phyloP scores from a whole-genome alignment of 2,797 vertebrate species.

The Enteromius argenteus region DNA sequence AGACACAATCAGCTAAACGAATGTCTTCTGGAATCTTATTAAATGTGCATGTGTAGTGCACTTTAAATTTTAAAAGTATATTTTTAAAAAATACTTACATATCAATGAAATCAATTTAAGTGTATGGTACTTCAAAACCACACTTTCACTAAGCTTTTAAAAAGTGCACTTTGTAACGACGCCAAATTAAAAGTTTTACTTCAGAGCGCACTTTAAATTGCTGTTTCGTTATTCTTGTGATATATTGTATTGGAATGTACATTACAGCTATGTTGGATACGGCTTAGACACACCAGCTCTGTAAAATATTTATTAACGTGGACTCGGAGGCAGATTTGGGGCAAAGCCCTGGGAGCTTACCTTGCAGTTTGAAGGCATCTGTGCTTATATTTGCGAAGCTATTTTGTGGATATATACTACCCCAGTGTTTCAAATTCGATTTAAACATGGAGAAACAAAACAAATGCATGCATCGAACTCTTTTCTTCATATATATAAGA shows the following conservation, averaged over 20 bases:
- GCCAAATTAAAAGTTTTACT: neutral
- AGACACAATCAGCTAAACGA: neutral
- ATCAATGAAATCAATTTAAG: neutral
- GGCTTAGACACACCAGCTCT: constrained; percentile 51
- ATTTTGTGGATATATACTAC: constrained; percentile 51
- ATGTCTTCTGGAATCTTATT: neutral
- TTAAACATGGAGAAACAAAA: constrained; percentile 34
- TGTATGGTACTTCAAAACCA: neutral
- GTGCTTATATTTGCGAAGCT: constrained; percentile 63
- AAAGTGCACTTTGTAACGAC: neutral
- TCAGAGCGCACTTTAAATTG: neutral
- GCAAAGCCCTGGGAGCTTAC: constrained; percentile 55
- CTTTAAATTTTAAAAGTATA: neutral
- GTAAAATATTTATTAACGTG: constrained; percentile 64
- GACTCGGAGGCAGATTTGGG: constrained; percentile 64
- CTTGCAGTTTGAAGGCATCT: constrained; percentile 60
- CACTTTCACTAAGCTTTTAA: neutral
- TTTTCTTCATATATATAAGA: constrained; percentile 1
- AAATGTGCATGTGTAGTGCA: neutral
- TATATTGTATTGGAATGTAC: constrained; percentile 38
- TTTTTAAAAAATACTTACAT: neutral
- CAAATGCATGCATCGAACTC: neutral
- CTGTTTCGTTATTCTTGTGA: neutral
- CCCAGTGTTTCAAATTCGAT: constrained; percentile 33
- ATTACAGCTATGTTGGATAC: constrained; percentile 47